Evolutionary conservation across 2,888 invertebrate species (phyloP), one percentile per base, ranked within the genome.

Genomic region (Drosophila mimica): DNA sequence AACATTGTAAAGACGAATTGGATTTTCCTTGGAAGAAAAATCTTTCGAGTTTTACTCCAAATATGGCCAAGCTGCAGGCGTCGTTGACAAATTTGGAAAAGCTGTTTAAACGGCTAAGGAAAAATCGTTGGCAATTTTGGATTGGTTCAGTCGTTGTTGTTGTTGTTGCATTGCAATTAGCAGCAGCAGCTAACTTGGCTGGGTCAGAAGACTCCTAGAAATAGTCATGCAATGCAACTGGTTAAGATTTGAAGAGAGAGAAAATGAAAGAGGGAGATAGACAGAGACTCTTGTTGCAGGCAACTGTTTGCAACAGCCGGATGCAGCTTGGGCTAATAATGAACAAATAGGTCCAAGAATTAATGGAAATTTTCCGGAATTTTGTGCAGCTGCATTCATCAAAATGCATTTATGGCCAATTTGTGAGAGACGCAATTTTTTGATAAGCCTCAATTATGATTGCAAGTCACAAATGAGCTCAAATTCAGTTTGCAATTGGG

Each of bases 121-220:
- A 73, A 88, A 81, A 75, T 81, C 81, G 69, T 83, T 89, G 62
- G 36, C 40, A 40, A 60, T 68, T 76, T 63, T 56, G 73, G 59
- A n/a, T 60, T 65, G 57, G 65, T 53, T 33, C n/a, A 51, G 33
- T 52, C 76, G 76, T 74, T 67, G 61, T 70, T 53, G 65, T 57
- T 63, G 62, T 57, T 65, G 70, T 46, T 64, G 68, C 63, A 63
- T 70, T 70, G 81, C 74, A 83, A 88, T 82, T 82, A 82, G 85
- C 59, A 36, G 85, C 59, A 36, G 56, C 54, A 56, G 60, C 59
- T 60, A 53, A 58, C 57, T 62, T 62, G 40, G 61, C 61, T 64
- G 64, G 46, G 58, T 51, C 63, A 57, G 40, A 63, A 65, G 52
- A 71, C 84, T 82, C 82, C 83, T 69, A 74, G 85, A 82, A 85